These are phyloP conservation scores for Phalacrocorax carbo DNA, from an alignment of 2,113 vertebrate genomes.

Conservation along the genomic window DNA sequence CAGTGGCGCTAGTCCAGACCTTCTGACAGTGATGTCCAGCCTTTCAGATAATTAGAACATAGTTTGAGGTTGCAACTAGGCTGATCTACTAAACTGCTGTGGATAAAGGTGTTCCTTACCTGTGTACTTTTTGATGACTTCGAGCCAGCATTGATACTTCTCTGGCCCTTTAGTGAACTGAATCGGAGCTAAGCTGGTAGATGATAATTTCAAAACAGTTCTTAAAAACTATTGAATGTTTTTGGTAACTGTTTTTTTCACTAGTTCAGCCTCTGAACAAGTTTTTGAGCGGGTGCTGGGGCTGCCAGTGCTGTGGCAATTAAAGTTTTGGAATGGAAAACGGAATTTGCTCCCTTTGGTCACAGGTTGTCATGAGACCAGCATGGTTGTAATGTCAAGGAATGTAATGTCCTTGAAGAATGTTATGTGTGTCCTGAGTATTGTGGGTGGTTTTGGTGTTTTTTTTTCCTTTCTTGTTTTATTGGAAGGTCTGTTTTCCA, in stretches of 20 bases:
- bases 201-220: background rate
- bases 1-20: background rate
- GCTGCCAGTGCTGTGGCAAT: background rate
- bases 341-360: background rate
- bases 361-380: background rate
- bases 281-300: background rate
- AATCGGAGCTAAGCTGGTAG: background rate
- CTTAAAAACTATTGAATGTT: background rate
- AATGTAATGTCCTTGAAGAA: background rate
- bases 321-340: background rate
- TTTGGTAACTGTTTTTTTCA: background rate
- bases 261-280: background rate
- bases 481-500: background rate
- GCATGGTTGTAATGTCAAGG: background rate
- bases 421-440: fast-evolving
- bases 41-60: background rate
- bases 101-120: background rate
- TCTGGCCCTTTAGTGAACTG: background rate
- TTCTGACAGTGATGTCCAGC: background rate
- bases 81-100: background rate
- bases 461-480: no score
- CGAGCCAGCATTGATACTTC: background rate
- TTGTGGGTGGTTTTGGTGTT: background rate
- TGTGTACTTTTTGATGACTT: background rate
- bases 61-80: background rate